These are phyloP conservation scores for Crenuchus spilurus DNA, from an alignment of 2,797 vertebrate genomes.

Conservation along the genomic window DNA sequence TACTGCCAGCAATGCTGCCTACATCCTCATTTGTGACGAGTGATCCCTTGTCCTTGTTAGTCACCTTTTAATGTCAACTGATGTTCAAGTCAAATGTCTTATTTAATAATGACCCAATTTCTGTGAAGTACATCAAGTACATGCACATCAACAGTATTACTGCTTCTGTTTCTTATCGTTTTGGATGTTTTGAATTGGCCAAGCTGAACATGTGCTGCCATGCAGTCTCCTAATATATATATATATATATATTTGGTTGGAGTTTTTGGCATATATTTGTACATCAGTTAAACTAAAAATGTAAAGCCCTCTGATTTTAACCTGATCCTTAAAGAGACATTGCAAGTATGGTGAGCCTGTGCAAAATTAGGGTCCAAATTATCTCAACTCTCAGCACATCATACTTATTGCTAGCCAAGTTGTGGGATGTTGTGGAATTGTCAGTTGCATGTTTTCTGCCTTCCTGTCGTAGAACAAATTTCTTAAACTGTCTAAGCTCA, in stretches of 20 bases:
- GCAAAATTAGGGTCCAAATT: background rate
- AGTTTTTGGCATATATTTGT: background rate
- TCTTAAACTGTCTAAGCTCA: background rate
- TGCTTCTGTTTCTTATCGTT: background rate
- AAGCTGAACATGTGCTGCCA: background rate
- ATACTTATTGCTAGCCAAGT: background rate
- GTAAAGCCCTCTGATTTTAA: background rate
- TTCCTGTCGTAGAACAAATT: background rate
- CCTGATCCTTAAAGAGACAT: background rate
- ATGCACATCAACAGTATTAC: constrained; percentile 45
- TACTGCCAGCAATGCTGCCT: constrained; percentile 20
- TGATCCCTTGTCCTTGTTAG: background rate
- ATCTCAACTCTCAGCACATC: background rate
- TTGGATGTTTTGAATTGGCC: background rate
- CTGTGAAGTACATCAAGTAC: background rate
- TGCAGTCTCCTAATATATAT: background rate
- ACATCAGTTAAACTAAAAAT: background rate
- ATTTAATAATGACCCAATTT: background rate
- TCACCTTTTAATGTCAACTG: background rate
- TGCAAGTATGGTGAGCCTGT: background rate
- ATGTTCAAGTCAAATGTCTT: background rate
- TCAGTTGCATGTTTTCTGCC: constrained; percentile 37
- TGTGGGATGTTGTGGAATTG: constrained; percentile 19
- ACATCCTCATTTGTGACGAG: background rate
- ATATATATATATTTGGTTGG: constrained; percentile 4